Evolutionary conservation across 1,140 invertebrate genomes (phyloP).

Genomic region (Penaeus chinensis): DNA sequence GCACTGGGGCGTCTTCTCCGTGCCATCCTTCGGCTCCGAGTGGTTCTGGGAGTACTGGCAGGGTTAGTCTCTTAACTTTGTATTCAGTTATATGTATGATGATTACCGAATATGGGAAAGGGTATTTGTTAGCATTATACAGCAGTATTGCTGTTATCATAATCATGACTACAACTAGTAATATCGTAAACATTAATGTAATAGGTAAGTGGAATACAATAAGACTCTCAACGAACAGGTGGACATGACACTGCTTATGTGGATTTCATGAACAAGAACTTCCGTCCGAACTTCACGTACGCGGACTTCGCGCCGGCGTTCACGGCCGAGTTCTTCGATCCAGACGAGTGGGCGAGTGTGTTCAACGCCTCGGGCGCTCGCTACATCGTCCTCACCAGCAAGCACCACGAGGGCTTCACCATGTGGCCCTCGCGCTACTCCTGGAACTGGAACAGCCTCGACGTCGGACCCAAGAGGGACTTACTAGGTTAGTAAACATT

Average conservation of each 20-base stretch:
- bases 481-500: slow-evolving; percentile 73
- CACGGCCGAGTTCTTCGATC: slow-evolving; percentile 85
- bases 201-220: no score
- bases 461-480: slow-evolving; percentile 77
- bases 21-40: background rate
- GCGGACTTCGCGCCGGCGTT: slow-evolving; percentile 87
- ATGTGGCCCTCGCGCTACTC: slow-evolving; percentile 88
- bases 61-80: background rate
- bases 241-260: slow-evolving; percentile 15
- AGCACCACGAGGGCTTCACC: slow-evolving; percentile 79
- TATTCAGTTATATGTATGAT: no score
- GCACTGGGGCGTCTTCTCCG: slow-evolving; percentile 63
- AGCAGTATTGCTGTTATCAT: no score
- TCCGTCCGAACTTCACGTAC: slow-evolving; percentile 83
- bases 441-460: slow-evolving; percentile 84
- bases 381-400: no score
- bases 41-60: slow-evolving; percentile 32
- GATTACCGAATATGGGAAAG: no score
- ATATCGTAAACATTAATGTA: no score
- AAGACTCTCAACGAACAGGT: no score
- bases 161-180: no score
- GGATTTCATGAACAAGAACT: slow-evolving; percentile 71
- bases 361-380: no score
- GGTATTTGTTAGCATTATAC: no score
- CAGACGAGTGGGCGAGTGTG: no score